Evolutionary conservation across 2,888 invertebrate genomes (phyloP), one percentile per base, ranked within the genome.

Genomic region (Gymnoscelis rufifasciata): DNA sequence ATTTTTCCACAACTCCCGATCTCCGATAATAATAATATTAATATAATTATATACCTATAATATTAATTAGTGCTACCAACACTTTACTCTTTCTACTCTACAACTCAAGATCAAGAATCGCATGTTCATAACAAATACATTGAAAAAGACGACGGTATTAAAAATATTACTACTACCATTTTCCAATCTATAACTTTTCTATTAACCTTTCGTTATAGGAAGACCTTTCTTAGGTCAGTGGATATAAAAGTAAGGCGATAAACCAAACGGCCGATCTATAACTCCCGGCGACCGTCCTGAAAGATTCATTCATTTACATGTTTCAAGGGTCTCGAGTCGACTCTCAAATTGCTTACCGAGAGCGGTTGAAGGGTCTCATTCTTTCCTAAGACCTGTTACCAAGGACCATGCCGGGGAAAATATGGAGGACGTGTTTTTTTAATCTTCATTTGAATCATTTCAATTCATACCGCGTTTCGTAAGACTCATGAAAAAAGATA

Each of bases 181-280:
- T 31, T 33, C n/a, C 14, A 33, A 33, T 19, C 15, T 19, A 15
- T 33, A 33, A 15, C 33, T 11, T 33, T 35, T 35, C 19, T 19
- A 23, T 35, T 23, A 23, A 35, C 7, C 33, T 10, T 23, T 14
- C 14, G 33, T n/a, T 33, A 33, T 6, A 10, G 14, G 8, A 2
- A 33, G 15, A 19, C 33, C 10, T 31, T 63, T 57, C 42, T 49
- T 54, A 65, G 70, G 66, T 66, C 68, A 68, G 57, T 60, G 64
- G 58, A 55, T 66, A 60, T 67, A 68, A 70, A 31, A 31, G 31
- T 31, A n/a, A 68, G 59, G 52, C 48, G 45, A 61, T 62, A 67
- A 65, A 69, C 38, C 52, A 60, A 30, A 51, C 57, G 61, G 62
- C 63, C 46, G 28, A 67, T 62, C 58, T 62, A 71, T 71, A 71